These are phyloP conservation scores for Ligdia adustata DNA, from an alignment of 2,888 invertebrate species.

Conservation along the genomic window DNA sequence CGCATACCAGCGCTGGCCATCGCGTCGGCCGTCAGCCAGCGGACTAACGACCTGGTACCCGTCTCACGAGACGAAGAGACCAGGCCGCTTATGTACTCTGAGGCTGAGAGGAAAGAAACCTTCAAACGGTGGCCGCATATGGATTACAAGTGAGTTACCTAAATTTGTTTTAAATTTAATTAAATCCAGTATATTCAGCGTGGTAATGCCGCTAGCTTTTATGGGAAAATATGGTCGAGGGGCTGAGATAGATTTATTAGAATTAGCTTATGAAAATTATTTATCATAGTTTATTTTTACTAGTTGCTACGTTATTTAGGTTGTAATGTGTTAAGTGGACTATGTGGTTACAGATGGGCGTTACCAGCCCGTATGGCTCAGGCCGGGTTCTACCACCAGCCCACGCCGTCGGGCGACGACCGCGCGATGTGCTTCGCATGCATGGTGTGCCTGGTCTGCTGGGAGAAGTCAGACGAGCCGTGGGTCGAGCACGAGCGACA, in stretches of 20 bases:
- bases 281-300: no score
- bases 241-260: no score
- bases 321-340: not conserved
- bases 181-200: no score
- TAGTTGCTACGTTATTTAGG: no score
- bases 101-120: slow-evolving; percentile 94
- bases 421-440: slow-evolving; percentile 98
- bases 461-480: slow-evolving; percentile 98
- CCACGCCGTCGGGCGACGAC: slow-evolving; percentile 94
- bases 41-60: slow-evolving; percentile 90
- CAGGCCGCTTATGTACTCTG: slow-evolving; percentile 92
- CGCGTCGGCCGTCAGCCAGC: slow-evolving; percentile 94
- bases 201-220: no score
- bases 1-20: slow-evolving; percentile 94
- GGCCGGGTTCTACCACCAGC: slow-evolving; percentile 98
- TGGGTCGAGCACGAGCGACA: slow-evolving; percentile 99
- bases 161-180: no score
- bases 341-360: slow-evolving; percentile 89
- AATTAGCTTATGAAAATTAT: no score
- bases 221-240: no score
- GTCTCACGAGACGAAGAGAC: slow-evolving; percentile 77
- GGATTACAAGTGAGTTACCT: slow-evolving; percentile 94
- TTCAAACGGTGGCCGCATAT: slow-evolving; percentile 98
- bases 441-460: slow-evolving; percentile 96
- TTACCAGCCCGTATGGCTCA: slow-evolving; percentile 98